Evolutionary conservation across 2,113 vertebrate species (phyloP).

Genomic region (Dunckerocampus dactyliophorus): DNA sequence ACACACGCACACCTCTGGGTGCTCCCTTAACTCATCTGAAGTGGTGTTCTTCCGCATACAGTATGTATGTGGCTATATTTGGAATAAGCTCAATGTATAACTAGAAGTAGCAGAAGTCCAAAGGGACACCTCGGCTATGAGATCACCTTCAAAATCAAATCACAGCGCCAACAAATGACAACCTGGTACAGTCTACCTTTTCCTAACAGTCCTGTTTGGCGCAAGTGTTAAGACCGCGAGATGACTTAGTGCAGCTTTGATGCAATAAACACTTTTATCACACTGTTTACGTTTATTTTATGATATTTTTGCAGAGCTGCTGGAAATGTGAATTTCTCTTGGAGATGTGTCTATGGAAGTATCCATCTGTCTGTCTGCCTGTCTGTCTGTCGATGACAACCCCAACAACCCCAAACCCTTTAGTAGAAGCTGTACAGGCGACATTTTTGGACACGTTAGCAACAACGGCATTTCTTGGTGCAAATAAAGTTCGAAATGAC

Average conservation of each 20-base stretch:
- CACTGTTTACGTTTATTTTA: too few relatives aligned
- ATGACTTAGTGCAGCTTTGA: conserved; percentile 50
- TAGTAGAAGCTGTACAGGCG: too few relatives aligned
- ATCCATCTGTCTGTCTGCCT: too few relatives aligned
- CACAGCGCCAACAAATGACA: background rate
- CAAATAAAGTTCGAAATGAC: too few relatives aligned
- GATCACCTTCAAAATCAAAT: too few relatives aligned
- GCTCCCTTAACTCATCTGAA: conserved; percentile 33
- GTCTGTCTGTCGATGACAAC: conserved; percentile 48
- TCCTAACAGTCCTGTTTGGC: conserved; percentile 38
- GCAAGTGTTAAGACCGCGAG: conserved; percentile 27
- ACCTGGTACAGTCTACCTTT: background rate
- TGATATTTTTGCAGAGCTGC: too few relatives aligned
- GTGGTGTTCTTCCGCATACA: conserved; percentile 8
- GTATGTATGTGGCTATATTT: conserved; percentile 13
- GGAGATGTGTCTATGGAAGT: too few relatives aligned
- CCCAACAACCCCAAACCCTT: conserved; percentile 6
- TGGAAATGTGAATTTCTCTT: too few relatives aligned
- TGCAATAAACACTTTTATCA: conserved; percentile 36
- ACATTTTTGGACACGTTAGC: too few relatives aligned
- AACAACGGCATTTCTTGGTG: too few relatives aligned
- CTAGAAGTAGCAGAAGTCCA: background rate
- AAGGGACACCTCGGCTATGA: background rate
- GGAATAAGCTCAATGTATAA: conserved; percentile 17
- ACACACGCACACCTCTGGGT: conserved; percentile 41